Conservation (phyloP, 2,797 vertebrate species). For the Bufotes viridis region DNA sequence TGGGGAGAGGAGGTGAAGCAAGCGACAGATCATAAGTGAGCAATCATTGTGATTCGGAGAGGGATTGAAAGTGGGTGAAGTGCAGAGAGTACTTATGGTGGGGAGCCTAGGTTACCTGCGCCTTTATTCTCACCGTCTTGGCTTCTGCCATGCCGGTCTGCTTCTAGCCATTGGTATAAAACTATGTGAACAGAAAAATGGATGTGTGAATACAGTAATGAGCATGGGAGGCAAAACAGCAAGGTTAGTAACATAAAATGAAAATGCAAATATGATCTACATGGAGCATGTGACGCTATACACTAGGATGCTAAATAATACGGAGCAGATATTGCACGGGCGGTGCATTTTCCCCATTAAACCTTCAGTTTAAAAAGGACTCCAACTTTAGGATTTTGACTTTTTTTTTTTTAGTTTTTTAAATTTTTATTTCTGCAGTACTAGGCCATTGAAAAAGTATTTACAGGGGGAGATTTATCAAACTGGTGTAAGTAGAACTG, state of each 20-base stretch:
- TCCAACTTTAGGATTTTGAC: too few relatives aligned
- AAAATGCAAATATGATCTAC: not conserved
- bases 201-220: slow-evolving; percentile 75
- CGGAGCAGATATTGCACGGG: too few relatives aligned
- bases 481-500: too few relatives aligned
- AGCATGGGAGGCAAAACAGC: slow-evolving; percentile 64
- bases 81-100: slow-evolving; percentile 59
- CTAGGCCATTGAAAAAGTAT: too few relatives aligned
- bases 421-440: too few relatives aligned
- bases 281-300: not conserved
- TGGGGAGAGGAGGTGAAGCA: slow-evolving; percentile 21
- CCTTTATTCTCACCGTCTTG: slow-evolving; percentile 77
- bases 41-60: slow-evolving; percentile 38
- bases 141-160: slow-evolving; percentile 89
- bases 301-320: too few relatives aligned
- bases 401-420: too few relatives aligned
- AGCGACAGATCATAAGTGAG: slow-evolving; percentile 31
- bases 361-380: too few relatives aligned
- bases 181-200: slow-evolving; percentile 84
- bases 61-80: slow-evolving; percentile 56
- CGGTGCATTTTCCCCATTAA: too few relatives aligned
- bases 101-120: slow-evolving; percentile 82
- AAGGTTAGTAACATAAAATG: slow-evolving; percentile 53
- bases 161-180: slow-evolving; percentile 94
- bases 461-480: too few relatives aligned